Percentiles rank a stretch among this genome's conserved stretches.
phyloP scores from a whole-genome alignment of 30 jellyfish, hydroid and myxozoan genomes.

The Pelagia noctiluca region DNA sequence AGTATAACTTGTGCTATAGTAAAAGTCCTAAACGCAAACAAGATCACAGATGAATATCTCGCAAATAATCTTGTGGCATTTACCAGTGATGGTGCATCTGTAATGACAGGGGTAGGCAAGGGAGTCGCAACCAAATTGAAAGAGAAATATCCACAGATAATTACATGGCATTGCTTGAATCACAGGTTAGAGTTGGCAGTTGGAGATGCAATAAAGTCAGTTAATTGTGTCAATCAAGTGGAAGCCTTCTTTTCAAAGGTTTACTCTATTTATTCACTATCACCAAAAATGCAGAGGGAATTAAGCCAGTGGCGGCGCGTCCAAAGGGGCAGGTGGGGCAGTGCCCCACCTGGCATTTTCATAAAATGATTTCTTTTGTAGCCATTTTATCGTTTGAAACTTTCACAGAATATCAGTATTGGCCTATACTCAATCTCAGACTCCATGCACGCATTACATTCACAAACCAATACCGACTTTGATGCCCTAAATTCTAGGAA shows the following conservation, averaged over 20 bases:
- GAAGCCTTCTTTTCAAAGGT: slow-evolving; percentile 31
- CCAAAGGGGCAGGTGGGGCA: too few species aligned
- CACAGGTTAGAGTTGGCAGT: slow-evolving; percentile 26
- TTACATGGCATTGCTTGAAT: slow-evolving; percentile 30
- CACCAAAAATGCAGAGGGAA: slow-evolving; percentile 47
- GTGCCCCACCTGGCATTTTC: too few species aligned
- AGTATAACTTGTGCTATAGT: not conserved
- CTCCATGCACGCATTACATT: too few species aligned
- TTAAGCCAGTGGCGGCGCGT: too few species aligned
- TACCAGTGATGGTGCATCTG: slow-evolving; percentile 58
- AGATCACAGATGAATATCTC: slow-evolving; percentile 1
- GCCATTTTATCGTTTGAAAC: too few species aligned
- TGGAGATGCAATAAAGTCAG: slow-evolving; percentile 35
- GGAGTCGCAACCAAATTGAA: slow-evolving; percentile 40
- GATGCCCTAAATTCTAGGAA: too few species aligned
- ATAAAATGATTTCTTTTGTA: too few species aligned
- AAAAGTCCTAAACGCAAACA: not conserved
- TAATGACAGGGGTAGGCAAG: not conserved
- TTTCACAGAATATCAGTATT: too few species aligned
- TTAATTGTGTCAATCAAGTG: slow-evolving; percentile 1
- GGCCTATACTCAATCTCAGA: too few species aligned
- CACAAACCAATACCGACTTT: too few species aligned
- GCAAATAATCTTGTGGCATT: slow-evolving; percentile 38
- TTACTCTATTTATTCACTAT: slow-evolving; percentile 23
- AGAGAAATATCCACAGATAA: slow-evolving; percentile 14